Evolutionary conservation across 2,797 vertebrate species (phyloP), one percentile per base, ranked within the genome.

Genomic region (Muscicapa comitata): DNA sequence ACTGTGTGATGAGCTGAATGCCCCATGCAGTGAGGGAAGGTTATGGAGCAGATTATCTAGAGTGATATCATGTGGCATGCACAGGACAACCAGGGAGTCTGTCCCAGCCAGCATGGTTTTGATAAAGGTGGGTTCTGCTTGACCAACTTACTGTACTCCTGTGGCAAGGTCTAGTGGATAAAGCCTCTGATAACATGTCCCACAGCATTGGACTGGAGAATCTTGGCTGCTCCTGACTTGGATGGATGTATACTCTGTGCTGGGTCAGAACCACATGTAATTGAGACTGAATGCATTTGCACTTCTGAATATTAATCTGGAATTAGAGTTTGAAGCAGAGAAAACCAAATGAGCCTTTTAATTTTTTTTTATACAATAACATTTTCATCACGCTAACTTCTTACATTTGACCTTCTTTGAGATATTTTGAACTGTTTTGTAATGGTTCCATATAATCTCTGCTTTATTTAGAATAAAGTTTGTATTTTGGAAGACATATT

Each of bases 171-270:
- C 20, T 33, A 6, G 45, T 42, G 70, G 14, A 7, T 42, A 42
- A 70, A 70, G 51, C 26, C 54, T 63, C 43, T 71, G 40, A 13
- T 19, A 14, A 8, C 12, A 21, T 54, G 76, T 71, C 47, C 58
- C 40, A 58, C 20, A 28, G 25, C 37, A 4, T 37, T 37, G 25
- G 16, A 1, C 10, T 43, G 51, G 51, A 54, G 40, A 54, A 19
- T 33, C 31, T 59, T 40, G 57, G 16, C 45, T 76, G 35, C 31
- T 37, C 1, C 0, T 53, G 63, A 17, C 45, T 53, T 57, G 11
- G 19, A 26, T 70, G 17, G 5, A 8, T 0, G 8, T 0, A 0
- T 42, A 17, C 19, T 25, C 19, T 58, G 31, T 63, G 31, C 70
- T 81, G 45, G 20, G 17, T 47, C 28, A 58, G 42, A 53, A 37